Evolutionary conservation across 2,888 invertebrate species (phyloP).

Genomic region (Nezara viridula): DNA sequence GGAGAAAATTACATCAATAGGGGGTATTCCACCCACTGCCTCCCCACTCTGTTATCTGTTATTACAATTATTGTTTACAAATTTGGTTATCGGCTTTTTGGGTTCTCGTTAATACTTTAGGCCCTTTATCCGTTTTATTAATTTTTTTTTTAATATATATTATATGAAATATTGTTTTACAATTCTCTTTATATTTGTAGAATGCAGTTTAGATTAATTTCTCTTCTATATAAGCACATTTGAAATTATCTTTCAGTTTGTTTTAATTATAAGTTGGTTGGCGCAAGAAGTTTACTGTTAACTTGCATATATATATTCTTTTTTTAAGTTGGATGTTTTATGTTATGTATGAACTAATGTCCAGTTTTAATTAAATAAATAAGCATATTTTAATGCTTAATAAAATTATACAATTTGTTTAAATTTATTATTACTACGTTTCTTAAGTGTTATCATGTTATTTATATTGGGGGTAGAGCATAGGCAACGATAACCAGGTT

Average conservation of each 20-base stretch:
- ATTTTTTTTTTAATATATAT: constrained; percentile 60
- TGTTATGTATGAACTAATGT: constrained; percentile 61
- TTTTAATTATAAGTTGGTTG: constrained; percentile 65
- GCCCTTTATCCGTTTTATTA: constrained; percentile 61
- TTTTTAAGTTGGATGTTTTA: constrained; percentile 62
- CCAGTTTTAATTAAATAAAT: constrained; percentile 62
- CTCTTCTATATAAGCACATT: constrained; percentile 63
- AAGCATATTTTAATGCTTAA: constrained; percentile 62
- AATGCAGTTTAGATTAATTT: constrained; percentile 65
- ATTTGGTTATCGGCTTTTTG: constrained; percentile 65
- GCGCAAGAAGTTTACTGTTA: constrained; percentile 65
- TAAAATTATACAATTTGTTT: constrained; percentile 61
- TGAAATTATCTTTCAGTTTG: constrained; percentile 64
- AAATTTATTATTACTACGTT: constrained; percentile 59
- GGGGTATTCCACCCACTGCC: constrained; percentile 63
- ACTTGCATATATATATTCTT: constrained; percentile 63
- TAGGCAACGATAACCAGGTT: constrained; percentile 50
- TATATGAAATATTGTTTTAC: constrained; percentile 61
- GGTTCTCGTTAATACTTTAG: constrained; percentile 65
- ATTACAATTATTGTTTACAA: constrained; percentile 64
- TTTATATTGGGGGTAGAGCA: constrained; percentile 62
- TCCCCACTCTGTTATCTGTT: constrained; percentile 63
- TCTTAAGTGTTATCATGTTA: constrained; percentile 62
- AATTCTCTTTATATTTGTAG: constrained; percentile 64
- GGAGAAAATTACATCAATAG: constrained; percentile 67